These are phyloP conservation scores for Notocelia uddmanniana DNA, from an alignment of 2,888 invertebrate genomes.

Conservation along the genomic window DNA sequence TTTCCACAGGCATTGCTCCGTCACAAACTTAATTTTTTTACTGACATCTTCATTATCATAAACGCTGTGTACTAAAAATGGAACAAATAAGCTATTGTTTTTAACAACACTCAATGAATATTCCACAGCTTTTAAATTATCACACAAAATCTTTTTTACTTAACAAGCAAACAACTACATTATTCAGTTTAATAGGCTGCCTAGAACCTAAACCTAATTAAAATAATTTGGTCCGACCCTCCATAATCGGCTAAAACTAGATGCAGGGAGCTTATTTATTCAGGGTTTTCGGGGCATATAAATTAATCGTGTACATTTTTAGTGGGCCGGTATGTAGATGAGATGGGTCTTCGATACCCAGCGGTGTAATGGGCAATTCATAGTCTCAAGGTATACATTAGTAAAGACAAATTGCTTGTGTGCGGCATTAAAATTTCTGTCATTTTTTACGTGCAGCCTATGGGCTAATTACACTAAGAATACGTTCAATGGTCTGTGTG, in stretches of 20 bases:
- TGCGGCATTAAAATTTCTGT: neutral
- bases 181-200: slow-evolving; percentile 9
- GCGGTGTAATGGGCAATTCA: slow-evolving; percentile 30
- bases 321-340: slow-evolving; percentile 37
- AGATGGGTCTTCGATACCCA: slow-evolving; percentile 36
- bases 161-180: neutral
- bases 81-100: neutral
- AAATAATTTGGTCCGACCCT: slow-evolving; percentile 10
- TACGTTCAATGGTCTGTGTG: too few relatives aligned
- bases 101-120: neutral
- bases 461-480: too few relatives aligned
- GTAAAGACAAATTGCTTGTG: slow-evolving; percentile 18
- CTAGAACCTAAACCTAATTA: slow-evolving; percentile 11
- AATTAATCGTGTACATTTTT: slow-evolving; percentile 41
- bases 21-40: too few relatives aligned
- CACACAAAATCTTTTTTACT: slow-evolving; percentile 1
- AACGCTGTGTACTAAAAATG: too few relatives aligned
- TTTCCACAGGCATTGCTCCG: too few relatives aligned
- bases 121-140: neutral
- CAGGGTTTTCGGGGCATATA: slow-evolving; percentile 36
- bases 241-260: slow-evolving; percentile 26
- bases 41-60: too few relatives aligned
- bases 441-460: too few relatives aligned
- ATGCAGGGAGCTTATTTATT: slow-evolving; percentile 37
- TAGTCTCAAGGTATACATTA: slow-evolving; percentile 29